phyloP scores from a whole-genome alignment of 2,888 invertebrate species.

The Leptinotarsa haldemani region DNA sequence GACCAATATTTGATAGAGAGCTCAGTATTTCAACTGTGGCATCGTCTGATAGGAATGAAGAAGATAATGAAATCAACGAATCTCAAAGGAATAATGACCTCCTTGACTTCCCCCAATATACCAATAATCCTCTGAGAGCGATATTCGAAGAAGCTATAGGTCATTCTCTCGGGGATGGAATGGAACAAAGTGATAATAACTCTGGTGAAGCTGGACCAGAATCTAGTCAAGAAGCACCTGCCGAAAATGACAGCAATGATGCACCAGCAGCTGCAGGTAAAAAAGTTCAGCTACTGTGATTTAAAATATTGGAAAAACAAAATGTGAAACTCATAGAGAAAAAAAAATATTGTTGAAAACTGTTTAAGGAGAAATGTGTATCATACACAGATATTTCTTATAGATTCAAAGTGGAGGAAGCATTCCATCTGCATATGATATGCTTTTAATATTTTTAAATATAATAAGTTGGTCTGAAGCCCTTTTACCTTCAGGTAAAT shows the following conservation, averaged over 20 bases:
- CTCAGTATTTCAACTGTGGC: constrained; percentile 35
- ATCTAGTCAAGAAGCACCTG: constrained; percentile 18
- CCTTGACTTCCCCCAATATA: constrained; percentile 33
- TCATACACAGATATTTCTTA: too few relatives aligned
- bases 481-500: too few relatives aligned
- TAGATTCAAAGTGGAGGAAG: too few relatives aligned
- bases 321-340: neutral
- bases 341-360: too few relatives aligned
- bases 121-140: constrained; percentile 43
- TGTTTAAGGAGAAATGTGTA: too few relatives aligned
- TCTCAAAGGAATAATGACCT: constrained; percentile 33
- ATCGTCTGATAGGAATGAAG: constrained; percentile 36
- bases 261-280: constrained; percentile 17
- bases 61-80: constrained; percentile 39
- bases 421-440: too few relatives aligned
- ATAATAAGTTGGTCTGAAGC: too few relatives aligned
- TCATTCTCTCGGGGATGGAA: constrained; percentile 35
- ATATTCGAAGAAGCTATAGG: constrained; percentile 50
- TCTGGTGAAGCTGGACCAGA: constrained; percentile 2
- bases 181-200: constrained; percentile 5
- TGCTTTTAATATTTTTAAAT: too few relatives aligned
- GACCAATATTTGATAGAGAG: constrained; percentile 37
- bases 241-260: constrained; percentile 29
- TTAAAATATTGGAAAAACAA: neutral
- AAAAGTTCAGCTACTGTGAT: neutral